Conservation (phyloP, 2,797 vertebrate species). For the Yasuhikotakia modesta region DNA sequence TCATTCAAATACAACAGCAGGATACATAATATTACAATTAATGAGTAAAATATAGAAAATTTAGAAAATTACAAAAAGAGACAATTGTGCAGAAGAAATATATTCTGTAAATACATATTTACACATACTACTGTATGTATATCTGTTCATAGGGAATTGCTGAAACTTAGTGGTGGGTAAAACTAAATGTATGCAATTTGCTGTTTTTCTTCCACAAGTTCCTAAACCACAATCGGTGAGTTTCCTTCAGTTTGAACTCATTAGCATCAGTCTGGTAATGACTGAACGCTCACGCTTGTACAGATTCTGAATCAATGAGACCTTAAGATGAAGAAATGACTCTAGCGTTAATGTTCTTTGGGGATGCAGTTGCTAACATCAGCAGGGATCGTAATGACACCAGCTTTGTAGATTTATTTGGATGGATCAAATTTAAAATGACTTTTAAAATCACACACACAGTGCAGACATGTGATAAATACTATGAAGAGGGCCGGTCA, state of each 20-base stretch:
- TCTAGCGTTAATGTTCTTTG: not conserved
- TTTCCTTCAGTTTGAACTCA: not conserved
- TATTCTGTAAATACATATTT: too few relatives aligned
- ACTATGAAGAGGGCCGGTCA: conserved; percentile 1
- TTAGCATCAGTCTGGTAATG: conserved; percentile 19
- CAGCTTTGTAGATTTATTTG: not conserved
- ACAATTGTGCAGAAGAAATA: too few relatives aligned
- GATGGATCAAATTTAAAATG: not conserved
- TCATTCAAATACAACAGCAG: too few relatives aligned
- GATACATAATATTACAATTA: too few relatives aligned
- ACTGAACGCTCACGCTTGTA: not conserved
- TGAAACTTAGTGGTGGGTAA: too few relatives aligned
- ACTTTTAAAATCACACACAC: not conserved
- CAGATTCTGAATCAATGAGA: conserved; percentile 6
- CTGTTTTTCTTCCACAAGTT: not conserved
- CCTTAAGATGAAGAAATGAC: not conserved
- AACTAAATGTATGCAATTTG: not conserved
- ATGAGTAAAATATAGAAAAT: too few relatives aligned
- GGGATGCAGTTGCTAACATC: not conserved
- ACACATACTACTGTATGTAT: too few relatives aligned
- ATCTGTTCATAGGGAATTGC: too few relatives aligned
- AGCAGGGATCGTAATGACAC: not conserved
- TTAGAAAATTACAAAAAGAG: too few relatives aligned
- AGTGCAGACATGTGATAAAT: conserved; percentile 22
- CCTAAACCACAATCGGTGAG: not conserved